Evolutionary conservation across 2,113 vertebrate genomes (phyloP), one percentile per base, ranked within the genome.

Genomic region (Pelecanus crispus): DNA sequence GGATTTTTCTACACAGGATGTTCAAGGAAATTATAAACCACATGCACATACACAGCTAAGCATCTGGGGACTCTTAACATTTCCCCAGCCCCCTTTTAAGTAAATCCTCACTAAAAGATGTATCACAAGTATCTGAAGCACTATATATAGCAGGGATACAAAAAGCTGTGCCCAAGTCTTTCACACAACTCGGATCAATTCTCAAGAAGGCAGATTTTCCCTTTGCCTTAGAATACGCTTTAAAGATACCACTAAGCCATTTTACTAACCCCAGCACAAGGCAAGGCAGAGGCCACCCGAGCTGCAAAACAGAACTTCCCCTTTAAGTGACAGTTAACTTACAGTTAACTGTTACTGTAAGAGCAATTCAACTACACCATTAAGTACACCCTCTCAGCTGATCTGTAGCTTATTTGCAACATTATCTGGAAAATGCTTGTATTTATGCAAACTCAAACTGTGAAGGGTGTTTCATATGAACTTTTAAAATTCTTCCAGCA

Each of bases 131-230:
- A 50, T n/a, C 26, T 61, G 36, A 83, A 88, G 56, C 44, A 65
- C 40, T 24, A 28, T 5, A 21, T 11, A 9, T 2, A 52, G 25
- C 0, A 49, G 2, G 4, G 28, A 53, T 71, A 70, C 17, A 63
- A 75, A 68, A 88, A 73, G 8, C 18, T 62, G 11, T 7, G 20
- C 12, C n/a, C 40, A 44, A 26, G 38, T 25, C 24, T 71, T 66
- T 49, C 59, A 74, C 7, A 22, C 20, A 62, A n/a, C 58, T 82
- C 38, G 7, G 10, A 56, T 29, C 38, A 59, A 47, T 19, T 59
- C 22, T 11, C 66, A 82, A n/a, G 13, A 9, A 44, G 26, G 42
- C 0, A 6, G 9, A 47, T 47, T 55, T 42, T 70, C 74, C 20
- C 40, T 56, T 22, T 25, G 34, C 26, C 28, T 58, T 17, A 34